These are phyloP conservation scores for Rambutsinella grinnellia DNA, from an alignment of 2,888 invertebrate species.

Conservation along the genomic window DNA sequence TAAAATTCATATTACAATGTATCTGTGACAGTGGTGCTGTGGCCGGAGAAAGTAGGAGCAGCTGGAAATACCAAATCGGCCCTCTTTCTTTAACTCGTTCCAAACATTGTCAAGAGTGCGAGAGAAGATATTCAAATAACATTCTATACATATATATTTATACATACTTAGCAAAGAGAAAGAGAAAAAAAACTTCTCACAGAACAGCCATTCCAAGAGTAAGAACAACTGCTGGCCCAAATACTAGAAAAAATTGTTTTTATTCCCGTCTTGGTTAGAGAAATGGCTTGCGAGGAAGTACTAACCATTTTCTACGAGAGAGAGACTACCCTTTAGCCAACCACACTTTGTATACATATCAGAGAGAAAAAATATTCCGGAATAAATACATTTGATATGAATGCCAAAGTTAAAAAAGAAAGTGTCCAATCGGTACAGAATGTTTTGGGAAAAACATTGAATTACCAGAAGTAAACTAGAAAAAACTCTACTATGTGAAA, in stretches of 20 bases:
- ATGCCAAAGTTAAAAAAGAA: constrained; percentile 13
- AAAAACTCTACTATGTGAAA: too few species aligned
- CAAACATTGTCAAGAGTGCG: constrained; percentile 1
- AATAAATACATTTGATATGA: not conserved
- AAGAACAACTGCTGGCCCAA: constrained; percentile 2
- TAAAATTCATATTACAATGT: not conserved
- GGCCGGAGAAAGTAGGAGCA: not conserved
- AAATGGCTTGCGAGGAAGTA: not conserved
- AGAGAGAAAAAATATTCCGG: not conserved
- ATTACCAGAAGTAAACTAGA: too few species aligned
- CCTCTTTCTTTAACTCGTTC: not conserved
- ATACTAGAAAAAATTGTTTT: not conserved
- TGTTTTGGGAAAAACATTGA: constrained; percentile 21
- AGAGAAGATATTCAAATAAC: not conserved
- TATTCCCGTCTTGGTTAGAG: not conserved
- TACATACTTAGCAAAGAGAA: too few species aligned
- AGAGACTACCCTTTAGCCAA: not conserved
- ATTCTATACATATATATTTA: too few species aligned
- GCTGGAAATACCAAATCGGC: not conserved
- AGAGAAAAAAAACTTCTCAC: not conserved
- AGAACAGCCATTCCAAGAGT: not conserved
- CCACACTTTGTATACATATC: not conserved
- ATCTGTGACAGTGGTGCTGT: not conserved
- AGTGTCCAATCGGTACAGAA: not conserved
- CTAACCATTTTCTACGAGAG: not conserved